phyloP scores from a whole-genome alignment of 2,797 vertebrate species.

The Numenius phaeopus region DNA sequence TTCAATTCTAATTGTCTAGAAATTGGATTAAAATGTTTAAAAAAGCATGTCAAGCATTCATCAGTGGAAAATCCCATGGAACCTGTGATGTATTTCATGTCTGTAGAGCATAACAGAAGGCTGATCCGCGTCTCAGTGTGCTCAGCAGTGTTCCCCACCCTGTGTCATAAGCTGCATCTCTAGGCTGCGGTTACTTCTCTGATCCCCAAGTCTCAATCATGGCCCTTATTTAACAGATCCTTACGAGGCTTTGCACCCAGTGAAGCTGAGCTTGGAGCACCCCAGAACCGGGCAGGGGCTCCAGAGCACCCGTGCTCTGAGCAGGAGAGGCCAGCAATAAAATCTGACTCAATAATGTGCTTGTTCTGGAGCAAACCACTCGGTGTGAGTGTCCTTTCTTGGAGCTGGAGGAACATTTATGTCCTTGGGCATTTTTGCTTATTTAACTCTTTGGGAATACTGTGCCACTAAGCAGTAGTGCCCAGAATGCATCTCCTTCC shows the following conservation, averaged over 20 bases:
- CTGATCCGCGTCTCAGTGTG: accelerated
- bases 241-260: too few relatives aligned
- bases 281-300: neutral
- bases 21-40: neutral
- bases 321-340: neutral
- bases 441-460: neutral
- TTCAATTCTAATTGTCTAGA: neutral
- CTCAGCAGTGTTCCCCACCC: neutral
- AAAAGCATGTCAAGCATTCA: neutral
- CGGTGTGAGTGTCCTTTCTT: neutral
- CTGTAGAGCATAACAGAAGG: neutral
- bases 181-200: neutral
- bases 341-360: accelerated
- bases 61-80: neutral
- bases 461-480: neutral
- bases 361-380: neutral
- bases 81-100: neutral
- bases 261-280: too few relatives aligned
- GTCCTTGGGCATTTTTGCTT: neutral
- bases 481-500: neutral
- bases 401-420: neutral
- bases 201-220: accelerated
- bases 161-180: neutral
- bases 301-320: accelerated
- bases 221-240: neutral